Percentiles rank a stretch among this genome's conserved stretches.
phyloP scores from a whole-genome alignment of 2,888 invertebrate species.

The Neocrepidodera transversa region DNA sequence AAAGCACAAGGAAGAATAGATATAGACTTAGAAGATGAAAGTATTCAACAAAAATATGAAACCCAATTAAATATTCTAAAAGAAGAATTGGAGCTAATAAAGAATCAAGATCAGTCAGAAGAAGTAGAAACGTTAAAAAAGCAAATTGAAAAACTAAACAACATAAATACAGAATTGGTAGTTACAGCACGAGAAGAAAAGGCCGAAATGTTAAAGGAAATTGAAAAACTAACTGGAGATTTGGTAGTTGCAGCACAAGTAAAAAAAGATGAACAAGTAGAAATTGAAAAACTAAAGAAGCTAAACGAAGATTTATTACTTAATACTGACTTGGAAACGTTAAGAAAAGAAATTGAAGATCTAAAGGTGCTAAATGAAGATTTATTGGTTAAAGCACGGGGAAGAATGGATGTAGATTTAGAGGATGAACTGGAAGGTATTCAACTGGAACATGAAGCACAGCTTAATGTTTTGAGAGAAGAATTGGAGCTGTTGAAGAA shows the following conservation, averaged over 20 bases:
- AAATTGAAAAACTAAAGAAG: conserved; percentile 35
- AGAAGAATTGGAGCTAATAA: conserved; percentile 47
- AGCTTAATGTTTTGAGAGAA: conserved; percentile 33
- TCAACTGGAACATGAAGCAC: conserved; percentile 29
- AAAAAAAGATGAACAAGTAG: too few relatives aligned
- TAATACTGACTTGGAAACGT: conserved; percentile 28
- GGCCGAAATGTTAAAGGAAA: too few relatives aligned
- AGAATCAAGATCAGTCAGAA: conserved; percentile 31
- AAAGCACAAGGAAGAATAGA: conserved; percentile 27
- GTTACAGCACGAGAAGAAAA: conserved; percentile 26
- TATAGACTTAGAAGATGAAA: conserved; percentile 27
- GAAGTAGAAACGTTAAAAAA: neutral
- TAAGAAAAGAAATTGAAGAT: conserved; percentile 41
- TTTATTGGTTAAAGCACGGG: conserved; percentile 13
- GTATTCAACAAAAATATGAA: conserved; percentile 30
- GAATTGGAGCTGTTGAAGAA: conserved; percentile 46
- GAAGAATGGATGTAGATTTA: conserved; percentile 30
- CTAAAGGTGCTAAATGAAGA: conserved; percentile 48
- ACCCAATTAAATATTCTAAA: conserved; percentile 25
- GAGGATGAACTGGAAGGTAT: conserved; percentile 31
- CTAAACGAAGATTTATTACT: conserved; percentile 33
- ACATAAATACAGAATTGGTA: conserved; percentile 25
- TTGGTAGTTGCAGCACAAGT: too few relatives aligned
- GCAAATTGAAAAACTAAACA: conserved; percentile 2
- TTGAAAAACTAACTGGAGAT: too few relatives aligned